These are phyloP conservation scores for Lasioglossum oenotherae DNA, from an alignment of 2,888 invertebrate species.

Conservation along the genomic window DNA sequence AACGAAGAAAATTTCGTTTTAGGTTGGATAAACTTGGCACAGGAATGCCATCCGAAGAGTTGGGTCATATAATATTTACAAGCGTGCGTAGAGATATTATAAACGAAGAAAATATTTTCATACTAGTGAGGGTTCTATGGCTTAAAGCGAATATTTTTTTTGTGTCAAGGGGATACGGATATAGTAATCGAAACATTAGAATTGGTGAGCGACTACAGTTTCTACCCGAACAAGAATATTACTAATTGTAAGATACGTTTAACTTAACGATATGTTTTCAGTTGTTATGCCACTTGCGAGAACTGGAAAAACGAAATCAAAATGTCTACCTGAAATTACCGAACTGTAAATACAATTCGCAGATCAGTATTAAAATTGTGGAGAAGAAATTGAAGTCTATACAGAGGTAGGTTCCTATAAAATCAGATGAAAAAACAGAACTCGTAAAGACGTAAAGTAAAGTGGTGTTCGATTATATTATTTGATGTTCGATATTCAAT, in stretches of 20 bases:
- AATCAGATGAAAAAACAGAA: neutral
- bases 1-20: constrained; percentile 18
- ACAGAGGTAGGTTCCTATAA: constrained; percentile 82
- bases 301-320: constrained; percentile 74
- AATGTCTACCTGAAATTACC: constrained; percentile 84
- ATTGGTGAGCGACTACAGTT: constrained; percentile 77
- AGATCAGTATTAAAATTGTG: constrained; percentile 84
- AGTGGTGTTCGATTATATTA: constrained; percentile 37
- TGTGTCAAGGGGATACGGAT: constrained; percentile 85
- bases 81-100: constrained; percentile 84
- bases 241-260: neutral
- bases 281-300: constrained; percentile 75
- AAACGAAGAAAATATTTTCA: constrained; percentile 83
- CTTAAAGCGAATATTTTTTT: constrained; percentile 86
- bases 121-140: constrained; percentile 86
- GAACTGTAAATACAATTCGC: constrained; percentile 86
- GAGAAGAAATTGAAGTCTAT: constrained; percentile 85
- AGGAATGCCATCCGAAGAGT: constrained; percentile 84
- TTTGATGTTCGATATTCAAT: neutral
- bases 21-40: constrained; percentile 78
- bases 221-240: neutral
- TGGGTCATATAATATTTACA: constrained; percentile 85
- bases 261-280: constrained; percentile 40
- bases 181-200: constrained; percentile 85
- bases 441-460: neutral